Conservation (phyloP, 2,113 vertebrate genomes). For the Myotis yumanensis region DNA sequence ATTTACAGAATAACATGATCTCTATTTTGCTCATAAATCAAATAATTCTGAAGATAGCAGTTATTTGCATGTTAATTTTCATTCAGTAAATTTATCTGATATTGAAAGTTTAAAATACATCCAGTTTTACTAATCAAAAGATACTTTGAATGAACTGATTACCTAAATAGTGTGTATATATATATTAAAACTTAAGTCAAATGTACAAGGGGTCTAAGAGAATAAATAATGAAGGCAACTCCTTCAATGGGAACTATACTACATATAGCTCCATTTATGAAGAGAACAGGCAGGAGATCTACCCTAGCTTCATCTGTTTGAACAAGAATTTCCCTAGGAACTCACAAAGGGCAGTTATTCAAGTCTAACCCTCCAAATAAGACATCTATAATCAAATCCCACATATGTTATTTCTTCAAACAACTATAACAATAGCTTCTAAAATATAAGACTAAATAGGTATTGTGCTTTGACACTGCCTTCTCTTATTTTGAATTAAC, state of each 20-base stretch:
- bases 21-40: background rate
- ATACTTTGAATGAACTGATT: background rate
- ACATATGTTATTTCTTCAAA: slow-evolving; percentile 9
- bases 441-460: background rate
- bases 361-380: background rate
- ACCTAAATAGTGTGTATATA: background rate
- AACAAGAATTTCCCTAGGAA: slow-evolving; percentile 3
- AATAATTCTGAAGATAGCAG: background rate
- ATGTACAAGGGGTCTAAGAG: background rate
- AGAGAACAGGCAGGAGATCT: background rate
- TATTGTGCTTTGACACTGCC: background rate
- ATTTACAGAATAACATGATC: background rate
- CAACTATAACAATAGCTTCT: slow-evolving; percentile 16
- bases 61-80: background rate
- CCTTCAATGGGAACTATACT: fast-evolving
- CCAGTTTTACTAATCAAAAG: background rate
- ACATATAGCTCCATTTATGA: background rate
- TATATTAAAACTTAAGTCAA: background rate
- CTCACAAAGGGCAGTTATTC: background rate
- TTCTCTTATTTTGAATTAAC: background rate
- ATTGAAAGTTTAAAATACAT: background rate
- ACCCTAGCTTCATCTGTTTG: background rate
- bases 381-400: background rate
- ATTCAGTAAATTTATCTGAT: slow-evolving; percentile 16
- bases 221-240: background rate